phyloP scores from a whole-genome alignment of 2,113 vertebrate species.

The Ctenodactylus gundi region DNA sequence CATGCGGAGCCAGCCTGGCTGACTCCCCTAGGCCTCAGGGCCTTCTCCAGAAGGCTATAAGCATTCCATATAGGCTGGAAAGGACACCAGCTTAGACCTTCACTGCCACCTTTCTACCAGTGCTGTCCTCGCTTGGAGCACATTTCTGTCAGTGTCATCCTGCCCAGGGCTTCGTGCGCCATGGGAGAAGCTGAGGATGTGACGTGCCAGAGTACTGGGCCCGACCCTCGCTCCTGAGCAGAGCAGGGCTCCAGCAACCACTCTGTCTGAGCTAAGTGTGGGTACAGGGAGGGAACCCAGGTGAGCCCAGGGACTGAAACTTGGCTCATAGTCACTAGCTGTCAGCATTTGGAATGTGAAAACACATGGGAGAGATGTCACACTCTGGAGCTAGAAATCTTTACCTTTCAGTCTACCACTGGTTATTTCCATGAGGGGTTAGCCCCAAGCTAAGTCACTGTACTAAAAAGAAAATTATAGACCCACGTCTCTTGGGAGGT shows the following conservation, averaged over 20 bases:
- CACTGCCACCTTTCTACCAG: fast-evolving
- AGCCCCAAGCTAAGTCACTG: neutral
- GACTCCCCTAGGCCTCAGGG: neutral
- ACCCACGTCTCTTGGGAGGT: neutral
- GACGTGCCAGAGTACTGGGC: neutral
- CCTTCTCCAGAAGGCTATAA: neutral
- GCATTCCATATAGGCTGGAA: neutral
- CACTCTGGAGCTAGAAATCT: fast-evolving
- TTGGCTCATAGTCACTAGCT: neutral
- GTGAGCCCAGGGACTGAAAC: neutral
- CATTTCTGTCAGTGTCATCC: neutral
- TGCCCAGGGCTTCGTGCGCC: neutral
- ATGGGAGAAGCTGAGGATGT: neutral
- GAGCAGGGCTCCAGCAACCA: neutral
- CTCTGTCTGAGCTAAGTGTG: fast-evolving
- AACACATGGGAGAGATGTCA: neutral
- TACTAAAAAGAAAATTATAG: neutral
- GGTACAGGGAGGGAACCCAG: too few relatives aligned
- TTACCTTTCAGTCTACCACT: neutral
- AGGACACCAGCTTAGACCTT: fast-evolving
- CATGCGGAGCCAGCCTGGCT: neutral
- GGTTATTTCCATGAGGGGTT: neutral
- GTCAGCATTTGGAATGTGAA: neutral
- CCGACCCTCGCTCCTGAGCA: neutral
- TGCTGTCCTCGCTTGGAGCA: neutral